A percentile compares a stretch with the other conserved stretches of the same genome.
Conservation (phyloP, 2,797 vertebrate genomes). For the Etheostoma nigrum region DNA sequence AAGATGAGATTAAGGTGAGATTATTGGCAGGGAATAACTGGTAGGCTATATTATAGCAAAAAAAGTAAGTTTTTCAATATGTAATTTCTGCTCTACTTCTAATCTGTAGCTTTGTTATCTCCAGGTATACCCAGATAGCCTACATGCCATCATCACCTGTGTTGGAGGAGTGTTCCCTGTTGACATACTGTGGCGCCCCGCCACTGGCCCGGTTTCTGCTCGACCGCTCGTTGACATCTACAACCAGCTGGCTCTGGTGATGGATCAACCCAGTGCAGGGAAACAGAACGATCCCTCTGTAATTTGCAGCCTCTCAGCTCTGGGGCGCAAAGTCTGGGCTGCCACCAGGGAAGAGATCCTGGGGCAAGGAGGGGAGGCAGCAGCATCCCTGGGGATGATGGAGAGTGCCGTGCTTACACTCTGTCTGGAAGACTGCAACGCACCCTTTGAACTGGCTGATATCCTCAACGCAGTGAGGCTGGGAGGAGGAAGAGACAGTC, state of each 20-base stretch:
- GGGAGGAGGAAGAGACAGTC: constrained; percentile 62
- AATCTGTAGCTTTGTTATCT: constrained; percentile 15
- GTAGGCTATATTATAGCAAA: background rate
- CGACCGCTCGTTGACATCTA: constrained; percentile 81
- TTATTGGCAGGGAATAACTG: background rate
- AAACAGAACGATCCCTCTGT: constrained; percentile 60
- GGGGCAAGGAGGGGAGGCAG: constrained; percentile 65
- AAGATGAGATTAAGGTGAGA: constrained; percentile 85
- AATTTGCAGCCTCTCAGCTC: constrained; percentile 82
- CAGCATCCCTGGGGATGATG: constrained; percentile 79
- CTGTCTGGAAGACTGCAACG: constrained; percentile 78
- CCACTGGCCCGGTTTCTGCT: constrained; percentile 60
- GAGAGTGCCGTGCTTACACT: constrained; percentile 84
- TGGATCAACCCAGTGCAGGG: constrained; percentile 60
- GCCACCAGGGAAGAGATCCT: constrained; percentile 78
- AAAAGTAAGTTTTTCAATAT: too few species aligned
- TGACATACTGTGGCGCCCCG: constrained; percentile 77
- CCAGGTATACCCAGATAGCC: constrained; percentile 85
- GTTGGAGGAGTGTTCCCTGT: constrained; percentile 81
- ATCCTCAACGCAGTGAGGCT: constrained; percentile 82
- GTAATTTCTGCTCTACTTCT: background rate
- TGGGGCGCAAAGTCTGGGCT: constrained; percentile 82
- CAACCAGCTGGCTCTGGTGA: constrained; percentile 74
- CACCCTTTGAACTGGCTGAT: constrained; percentile 78
- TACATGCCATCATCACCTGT: constrained; percentile 83